Conservation (phyloP, 2,888 invertebrate genomes). For the Meganola albula region DNA sequence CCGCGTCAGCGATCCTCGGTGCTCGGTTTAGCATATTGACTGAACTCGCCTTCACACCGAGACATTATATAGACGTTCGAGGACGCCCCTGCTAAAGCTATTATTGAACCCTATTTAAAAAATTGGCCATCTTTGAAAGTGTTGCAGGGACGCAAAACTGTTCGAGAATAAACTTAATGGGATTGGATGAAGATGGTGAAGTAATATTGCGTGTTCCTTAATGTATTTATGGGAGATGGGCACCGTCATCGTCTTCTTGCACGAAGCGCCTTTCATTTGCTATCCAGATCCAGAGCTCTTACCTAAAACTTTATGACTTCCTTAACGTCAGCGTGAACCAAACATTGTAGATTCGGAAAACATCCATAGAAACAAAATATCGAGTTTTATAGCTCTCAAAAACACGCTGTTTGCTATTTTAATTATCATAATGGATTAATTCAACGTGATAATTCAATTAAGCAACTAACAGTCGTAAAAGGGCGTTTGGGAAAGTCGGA, state of each 20-base stretch:
- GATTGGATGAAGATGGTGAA: slow-evolving; percentile 73
- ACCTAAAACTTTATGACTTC: slow-evolving; percentile 25
- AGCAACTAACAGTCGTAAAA: slow-evolving; percentile 41
- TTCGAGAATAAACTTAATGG: slow-evolving; percentile 68
- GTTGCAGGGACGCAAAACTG: slow-evolving; percentile 49
- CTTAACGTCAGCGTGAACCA: too few relatives aligned
- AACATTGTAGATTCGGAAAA: too few relatives aligned
- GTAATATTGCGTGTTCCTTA: slow-evolving; percentile 75
- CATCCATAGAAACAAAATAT: too few relatives aligned
- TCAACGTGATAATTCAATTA: slow-evolving; percentile 52
- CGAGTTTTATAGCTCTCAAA: slow-evolving; percentile 17
- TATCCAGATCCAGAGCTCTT: slow-evolving; percentile 22
- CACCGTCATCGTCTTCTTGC: slow-evolving; percentile 48
- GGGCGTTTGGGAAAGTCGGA: slow-evolving; percentile 33
- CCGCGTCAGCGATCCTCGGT: slow-evolving; percentile 58
- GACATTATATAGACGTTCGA: slow-evolving; percentile 55
- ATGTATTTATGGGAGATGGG: slow-evolving; percentile 70
- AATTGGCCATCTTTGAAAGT: slow-evolving; percentile 66
- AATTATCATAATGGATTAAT: slow-evolving; percentile 54
- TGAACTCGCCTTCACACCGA: slow-evolving; percentile 48
- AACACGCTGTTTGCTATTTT: slow-evolving; percentile 39
- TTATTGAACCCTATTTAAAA: slow-evolving; percentile 71
- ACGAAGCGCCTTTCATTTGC: slow-evolving; percentile 61
- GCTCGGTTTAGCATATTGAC: slow-evolving; percentile 64
- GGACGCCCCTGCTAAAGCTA: slow-evolving; percentile 58